Conservation (phyloP, 2,113 vertebrate species). For the Oryzias melastigma region DNA sequence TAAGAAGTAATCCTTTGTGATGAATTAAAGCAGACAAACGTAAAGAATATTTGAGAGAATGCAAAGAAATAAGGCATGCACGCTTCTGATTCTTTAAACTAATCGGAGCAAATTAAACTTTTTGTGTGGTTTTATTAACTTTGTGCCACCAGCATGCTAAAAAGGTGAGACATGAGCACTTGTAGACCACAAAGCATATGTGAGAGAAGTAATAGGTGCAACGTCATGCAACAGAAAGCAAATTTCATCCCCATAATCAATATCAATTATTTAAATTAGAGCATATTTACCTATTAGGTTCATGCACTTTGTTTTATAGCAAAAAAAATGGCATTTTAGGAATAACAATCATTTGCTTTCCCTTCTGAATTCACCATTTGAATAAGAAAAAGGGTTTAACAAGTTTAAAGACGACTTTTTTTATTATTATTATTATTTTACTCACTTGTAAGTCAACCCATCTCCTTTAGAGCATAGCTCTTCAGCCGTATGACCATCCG, state of each 20-base stretch:
- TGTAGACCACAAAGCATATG: conserved; percentile 1
- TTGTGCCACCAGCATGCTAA: conserved; percentile 18
- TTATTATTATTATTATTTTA: conserved; percentile 49
- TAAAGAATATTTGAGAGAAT: not conserved
- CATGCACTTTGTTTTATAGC: conserved; percentile 10
- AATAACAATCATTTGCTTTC: conserved; percentile 49
- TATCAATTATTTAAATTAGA: conserved; percentile 23
- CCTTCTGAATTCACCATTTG: conserved; percentile 26
- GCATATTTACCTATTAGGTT: conserved; percentile 7
- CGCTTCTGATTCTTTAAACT: not conserved
- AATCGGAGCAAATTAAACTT: too few relatives aligned
- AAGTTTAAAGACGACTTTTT: conserved; percentile 61
- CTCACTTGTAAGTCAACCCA: conserved; percentile 85
- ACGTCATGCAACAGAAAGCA: conserved; percentile 38
- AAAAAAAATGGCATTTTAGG: conserved; percentile 11
- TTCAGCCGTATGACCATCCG: conserved; percentile 80
- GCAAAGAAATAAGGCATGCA: not conserved
- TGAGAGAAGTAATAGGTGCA: conserved; percentile 23
- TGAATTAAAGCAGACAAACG: conserved; percentile 4
- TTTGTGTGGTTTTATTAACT: conserved; percentile 2
- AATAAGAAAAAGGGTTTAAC: conserved; percentile 34
- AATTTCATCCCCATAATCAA: conserved; percentile 45
- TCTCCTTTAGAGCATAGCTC: conserved; percentile 82
- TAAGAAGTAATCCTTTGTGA: not conserved
- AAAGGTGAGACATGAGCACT: not conserved